These are phyloP conservation scores for Silurus glanis DNA, from an alignment of 2,113 vertebrate genomes.

Conservation along the genomic window DNA sequence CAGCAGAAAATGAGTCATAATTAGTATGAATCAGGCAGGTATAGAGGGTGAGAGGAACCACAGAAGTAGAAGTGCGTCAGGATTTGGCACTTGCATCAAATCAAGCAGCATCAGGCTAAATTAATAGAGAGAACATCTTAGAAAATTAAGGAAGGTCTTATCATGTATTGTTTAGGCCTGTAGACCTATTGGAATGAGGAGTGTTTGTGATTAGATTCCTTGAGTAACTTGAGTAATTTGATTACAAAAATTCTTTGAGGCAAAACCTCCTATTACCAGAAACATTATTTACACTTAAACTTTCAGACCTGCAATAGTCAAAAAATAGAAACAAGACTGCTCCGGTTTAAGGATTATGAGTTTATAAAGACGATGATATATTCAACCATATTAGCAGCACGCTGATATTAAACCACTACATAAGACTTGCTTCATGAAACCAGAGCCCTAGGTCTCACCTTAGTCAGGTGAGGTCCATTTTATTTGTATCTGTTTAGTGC, in stretches of 20 bases:
- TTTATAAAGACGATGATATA: background rate
- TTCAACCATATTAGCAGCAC: background rate
- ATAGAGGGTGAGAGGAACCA: background rate
- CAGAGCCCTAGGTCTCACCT: background rate
- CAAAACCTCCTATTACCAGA: background rate
- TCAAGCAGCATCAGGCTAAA: background rate
- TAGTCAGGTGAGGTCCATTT: background rate
- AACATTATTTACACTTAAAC: background rate
- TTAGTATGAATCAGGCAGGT: background rate
- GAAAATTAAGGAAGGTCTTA: background rate
- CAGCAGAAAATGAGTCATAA: background rate
- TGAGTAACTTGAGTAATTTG: too few relatives aligned
- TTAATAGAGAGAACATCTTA: background rate
- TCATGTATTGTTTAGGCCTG: background rate
- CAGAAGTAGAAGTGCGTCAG: background rate
- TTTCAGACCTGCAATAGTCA: background rate
- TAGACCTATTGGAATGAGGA: background rate
- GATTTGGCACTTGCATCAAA: background rate
- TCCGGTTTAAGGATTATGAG: background rate
- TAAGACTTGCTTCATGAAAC: background rate
- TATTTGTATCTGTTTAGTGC: background rate
- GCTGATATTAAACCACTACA: background rate
- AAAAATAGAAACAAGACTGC: background rate
- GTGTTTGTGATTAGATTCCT: background rate
- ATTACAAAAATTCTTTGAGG: too few relatives aligned